A percentile compares a stretch with the other conserved stretches of the same genome.
Evolutionary conservation across 2,113 vertebrate species (phyloP).

Genomic region (Phaetusa simplex): DNA sequence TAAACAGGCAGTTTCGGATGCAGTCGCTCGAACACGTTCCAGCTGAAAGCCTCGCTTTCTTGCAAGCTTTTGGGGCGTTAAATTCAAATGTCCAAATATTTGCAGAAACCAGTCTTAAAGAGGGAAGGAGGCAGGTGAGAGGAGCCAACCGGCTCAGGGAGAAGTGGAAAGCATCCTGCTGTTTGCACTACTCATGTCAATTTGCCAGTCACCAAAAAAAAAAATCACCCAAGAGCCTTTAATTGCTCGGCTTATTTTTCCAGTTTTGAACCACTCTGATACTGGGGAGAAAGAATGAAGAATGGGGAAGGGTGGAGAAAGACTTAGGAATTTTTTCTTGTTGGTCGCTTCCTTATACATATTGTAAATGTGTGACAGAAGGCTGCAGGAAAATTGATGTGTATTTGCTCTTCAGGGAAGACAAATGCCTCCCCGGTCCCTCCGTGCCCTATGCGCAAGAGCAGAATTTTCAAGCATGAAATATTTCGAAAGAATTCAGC

Average conservation of each 20-base stretch:
- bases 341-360: not conserved
- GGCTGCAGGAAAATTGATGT: not conserved
- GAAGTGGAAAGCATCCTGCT: not conserved
- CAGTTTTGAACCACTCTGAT: not conserved
- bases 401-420: not conserved
- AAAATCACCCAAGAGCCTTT: not conserved
- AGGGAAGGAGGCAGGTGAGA: not conserved
- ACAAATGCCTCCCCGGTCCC: not conserved
- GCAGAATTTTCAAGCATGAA: not conserved
- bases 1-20: not conserved
- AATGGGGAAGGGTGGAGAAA: not conserved
- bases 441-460: not conserved
- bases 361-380: not conserved
- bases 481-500: not conserved
- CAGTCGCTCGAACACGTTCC: not conserved
- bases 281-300: not conserved
- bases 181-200: accelerated
- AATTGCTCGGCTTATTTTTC: not conserved
- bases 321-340: not conserved
- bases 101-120: not conserved
- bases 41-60: not conserved
- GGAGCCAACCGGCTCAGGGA: not conserved
- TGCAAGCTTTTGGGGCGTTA: not conserved
- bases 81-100: not conserved
- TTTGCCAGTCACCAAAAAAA: not conserved